A percentile compares a stretch with the other conserved stretches of the same genome.
These are phyloP conservation scores for Pardosa pseudoannulata DNA, from an alignment of 2,888 invertebrate genomes.

Conservation along the genomic window DNA sequence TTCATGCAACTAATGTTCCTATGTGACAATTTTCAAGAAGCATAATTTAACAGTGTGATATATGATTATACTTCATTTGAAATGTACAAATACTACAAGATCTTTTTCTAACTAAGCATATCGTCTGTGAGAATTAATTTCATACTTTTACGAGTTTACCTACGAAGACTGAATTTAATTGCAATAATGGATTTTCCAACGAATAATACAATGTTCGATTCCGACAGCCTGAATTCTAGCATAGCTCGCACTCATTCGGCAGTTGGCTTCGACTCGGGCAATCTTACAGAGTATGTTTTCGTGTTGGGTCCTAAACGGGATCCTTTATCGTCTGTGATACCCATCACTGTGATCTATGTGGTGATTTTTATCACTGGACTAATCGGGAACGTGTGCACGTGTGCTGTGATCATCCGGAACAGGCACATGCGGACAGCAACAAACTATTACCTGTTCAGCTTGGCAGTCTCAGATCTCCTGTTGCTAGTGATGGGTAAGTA, in stretches of 20 bases:
- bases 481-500: constrained; percentile 79
- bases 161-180: too few relatives aligned
- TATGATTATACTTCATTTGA: too few relatives aligned
- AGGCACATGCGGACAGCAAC: constrained; percentile 90
- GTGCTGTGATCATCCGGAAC: constrained; percentile 86
- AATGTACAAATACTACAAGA: too few relatives aligned
- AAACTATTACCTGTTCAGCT: constrained; percentile 88
- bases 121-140: too few relatives aligned
- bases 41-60: too few relatives aligned
- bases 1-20: too few relatives aligned
- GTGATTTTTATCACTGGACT: constrained; percentile 86
- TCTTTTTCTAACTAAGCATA: too few relatives aligned
- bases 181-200: neutral
- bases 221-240: neutral
- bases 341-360: constrained; percentile 83
- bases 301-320: constrained; percentile 69
- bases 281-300: constrained; percentile 27
- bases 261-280: neutral
- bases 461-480: constrained; percentile 88
- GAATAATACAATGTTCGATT: neutral
- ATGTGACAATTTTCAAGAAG: too few relatives aligned
- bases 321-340: constrained; percentile 73
- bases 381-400: constrained; percentile 87
- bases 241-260: neutral
- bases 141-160: too few relatives aligned